These are phyloP conservation scores for Ailurus styani DNA, from an alignment of 2,113 vertebrate genomes.

Conservation along the genomic window DNA sequence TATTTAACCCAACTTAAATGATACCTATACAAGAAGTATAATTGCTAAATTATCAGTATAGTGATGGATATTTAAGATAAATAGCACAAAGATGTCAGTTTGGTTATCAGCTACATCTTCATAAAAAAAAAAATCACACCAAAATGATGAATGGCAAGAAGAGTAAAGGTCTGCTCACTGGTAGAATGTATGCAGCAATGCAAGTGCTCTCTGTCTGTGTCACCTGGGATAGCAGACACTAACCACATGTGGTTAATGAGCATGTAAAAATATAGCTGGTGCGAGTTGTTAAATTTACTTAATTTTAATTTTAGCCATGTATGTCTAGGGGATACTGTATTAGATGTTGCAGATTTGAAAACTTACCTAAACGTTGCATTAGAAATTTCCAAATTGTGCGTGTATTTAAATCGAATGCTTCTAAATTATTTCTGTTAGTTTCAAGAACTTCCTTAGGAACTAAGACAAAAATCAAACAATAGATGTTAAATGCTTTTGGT, in stretches of 20 bases:
- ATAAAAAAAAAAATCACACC: not conserved
- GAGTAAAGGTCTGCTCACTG: not conserved
- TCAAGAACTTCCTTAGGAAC: not conserved
- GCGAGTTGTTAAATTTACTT: not conserved
- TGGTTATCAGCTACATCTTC: not conserved
- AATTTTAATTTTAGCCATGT: not conserved
- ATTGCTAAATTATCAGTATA: not conserved
- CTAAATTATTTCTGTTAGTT: not conserved
- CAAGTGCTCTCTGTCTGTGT: fast-evolving
- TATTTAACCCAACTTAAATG: not conserved
- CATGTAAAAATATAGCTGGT: not conserved
- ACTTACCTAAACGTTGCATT: not conserved
- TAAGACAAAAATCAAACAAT: not conserved
- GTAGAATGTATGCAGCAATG: not conserved
- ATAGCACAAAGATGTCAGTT: not conserved
- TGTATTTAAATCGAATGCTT: not conserved
- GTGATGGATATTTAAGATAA: not conserved
- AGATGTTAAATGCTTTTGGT: not conserved
- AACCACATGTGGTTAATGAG: not conserved
- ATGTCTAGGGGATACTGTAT: not conserved
- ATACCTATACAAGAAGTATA: not conserved
- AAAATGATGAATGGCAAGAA: not conserved
- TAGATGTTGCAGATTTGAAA: not conserved
- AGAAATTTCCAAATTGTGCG: not conserved
- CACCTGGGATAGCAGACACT: fast-evolving